Conservation (phyloP, 1,140 invertebrate species). For the Heliconius congener region DNA sequence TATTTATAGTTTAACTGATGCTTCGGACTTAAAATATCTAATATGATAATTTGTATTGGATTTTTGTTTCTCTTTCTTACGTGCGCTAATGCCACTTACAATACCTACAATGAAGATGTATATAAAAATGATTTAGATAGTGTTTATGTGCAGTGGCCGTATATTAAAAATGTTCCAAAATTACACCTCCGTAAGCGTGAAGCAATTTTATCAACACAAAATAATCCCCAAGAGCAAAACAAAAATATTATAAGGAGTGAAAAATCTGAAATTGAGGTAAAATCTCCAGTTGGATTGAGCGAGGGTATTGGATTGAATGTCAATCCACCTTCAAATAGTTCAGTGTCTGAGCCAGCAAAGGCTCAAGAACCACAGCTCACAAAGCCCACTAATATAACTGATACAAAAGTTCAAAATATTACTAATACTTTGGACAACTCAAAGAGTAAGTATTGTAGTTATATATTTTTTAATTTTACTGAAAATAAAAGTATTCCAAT, state of each 20-base stretch:
- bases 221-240: neutral
- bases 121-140: constrained; percentile 18
- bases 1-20: constrained; percentile 1
- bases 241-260: neutral
- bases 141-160: constrained; percentile 3
- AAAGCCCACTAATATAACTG: constrained; percentile 4
- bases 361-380: neutral
- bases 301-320: constrained; percentile 34
- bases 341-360: neutral
- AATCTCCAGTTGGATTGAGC: constrained; percentile 25
- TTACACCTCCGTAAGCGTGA: constrained; percentile 30
- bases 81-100: constrained; percentile 36
- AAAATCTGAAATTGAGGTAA: neutral
- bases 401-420: constrained; percentile 14
- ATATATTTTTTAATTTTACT: neutral
- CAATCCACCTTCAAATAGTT: constrained; percentile 15
- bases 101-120: constrained; percentile 21
- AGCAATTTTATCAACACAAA: constrained; percentile 22
- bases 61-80: constrained; percentile 39
- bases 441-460: neutral
- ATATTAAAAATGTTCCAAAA: neutral
- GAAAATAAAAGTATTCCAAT: too few species aligned
- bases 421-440: neutral
- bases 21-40: constrained; percentile 18
- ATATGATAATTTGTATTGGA: constrained; percentile 37